Evolutionary conservation across 1,140 invertebrate genomes (phyloP).

Genomic region (Aricia agestis): DNA sequence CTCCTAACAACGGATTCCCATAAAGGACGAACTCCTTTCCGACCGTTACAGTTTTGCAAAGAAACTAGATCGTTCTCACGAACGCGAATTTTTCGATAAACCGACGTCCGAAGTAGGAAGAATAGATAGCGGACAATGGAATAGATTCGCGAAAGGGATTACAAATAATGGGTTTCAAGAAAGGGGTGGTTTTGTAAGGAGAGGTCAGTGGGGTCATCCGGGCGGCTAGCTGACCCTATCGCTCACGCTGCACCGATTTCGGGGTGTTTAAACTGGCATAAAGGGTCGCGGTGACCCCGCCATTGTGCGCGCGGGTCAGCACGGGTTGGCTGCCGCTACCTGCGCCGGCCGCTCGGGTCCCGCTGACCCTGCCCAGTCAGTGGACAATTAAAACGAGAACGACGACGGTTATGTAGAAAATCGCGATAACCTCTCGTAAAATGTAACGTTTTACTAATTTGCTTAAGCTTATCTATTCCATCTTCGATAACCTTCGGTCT

Average conservation of each 20-base stretch:
- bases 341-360: constrained; percentile 27
- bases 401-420: constrained; percentile 51
- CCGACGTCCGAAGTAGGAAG: constrained; percentile 47
- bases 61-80: constrained; percentile 72
- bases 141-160: constrained; percentile 74
- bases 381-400: constrained; percentile 70
- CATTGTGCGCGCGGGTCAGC: constrained; percentile 51
- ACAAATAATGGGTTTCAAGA: constrained; percentile 72
- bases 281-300: constrained; percentile 64
- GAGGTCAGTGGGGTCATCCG: constrained; percentile 66
- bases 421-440: constrained; percentile 60
- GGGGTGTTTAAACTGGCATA: constrained; percentile 63
- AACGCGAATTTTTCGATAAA: constrained; percentile 65
- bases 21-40: constrained; percentile 51
- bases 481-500: neutral
- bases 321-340: constrained; percentile 60
- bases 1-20: constrained; percentile 61
- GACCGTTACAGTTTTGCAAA: constrained; percentile 71
- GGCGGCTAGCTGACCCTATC: constrained; percentile 61
- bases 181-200: constrained; percentile 62
- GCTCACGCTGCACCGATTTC: constrained; percentile 65
- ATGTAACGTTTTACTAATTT: constrained; percentile 18
- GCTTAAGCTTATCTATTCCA: constrained; percentile 19
- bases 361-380: constrained; percentile 50
- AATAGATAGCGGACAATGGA: constrained; percentile 59